Evolutionary conservation across 2,113 vertebrate species (phyloP).

Genomic region (Tachuris rubrigastra): DNA sequence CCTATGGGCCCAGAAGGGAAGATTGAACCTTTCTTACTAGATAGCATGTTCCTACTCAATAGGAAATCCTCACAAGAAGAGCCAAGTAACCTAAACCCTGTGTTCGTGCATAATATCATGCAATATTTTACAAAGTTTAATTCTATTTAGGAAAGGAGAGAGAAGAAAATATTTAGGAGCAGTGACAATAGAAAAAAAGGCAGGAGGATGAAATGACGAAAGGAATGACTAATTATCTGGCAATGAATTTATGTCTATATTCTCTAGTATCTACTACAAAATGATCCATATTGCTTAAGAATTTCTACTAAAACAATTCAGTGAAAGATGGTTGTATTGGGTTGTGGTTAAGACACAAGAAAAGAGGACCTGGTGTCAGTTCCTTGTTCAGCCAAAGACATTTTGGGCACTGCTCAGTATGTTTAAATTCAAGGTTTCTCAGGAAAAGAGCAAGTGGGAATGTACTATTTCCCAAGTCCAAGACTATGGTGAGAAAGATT

Average conservation of each 20-base stretch:
- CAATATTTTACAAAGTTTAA: background rate
- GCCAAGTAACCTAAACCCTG: background rate
- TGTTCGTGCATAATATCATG: background rate
- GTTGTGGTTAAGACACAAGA: background rate
- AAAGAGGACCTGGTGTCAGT: background rate
- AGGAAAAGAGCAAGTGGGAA: background rate
- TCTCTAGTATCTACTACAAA: background rate
- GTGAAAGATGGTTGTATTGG: background rate
- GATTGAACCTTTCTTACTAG: background rate
- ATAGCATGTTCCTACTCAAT: background rate
- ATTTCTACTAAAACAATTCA: background rate
- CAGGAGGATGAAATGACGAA: background rate
- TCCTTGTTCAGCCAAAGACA: background rate
- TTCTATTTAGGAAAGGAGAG: background rate
- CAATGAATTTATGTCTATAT: background rate
- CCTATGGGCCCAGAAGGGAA: background rate
- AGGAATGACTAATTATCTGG: background rate
- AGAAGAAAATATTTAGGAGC: background rate
- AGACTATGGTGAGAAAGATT: background rate
- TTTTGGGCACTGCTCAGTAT: background rate
- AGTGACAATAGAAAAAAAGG: background rate
- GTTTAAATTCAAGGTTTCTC: background rate
- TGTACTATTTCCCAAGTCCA: background rate
- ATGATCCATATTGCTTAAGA: background rate
- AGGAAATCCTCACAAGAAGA: background rate